Evolutionary conservation across 2,888 invertebrate genomes (phyloP).

Genomic region (Ametastegia equiseti): DNA sequence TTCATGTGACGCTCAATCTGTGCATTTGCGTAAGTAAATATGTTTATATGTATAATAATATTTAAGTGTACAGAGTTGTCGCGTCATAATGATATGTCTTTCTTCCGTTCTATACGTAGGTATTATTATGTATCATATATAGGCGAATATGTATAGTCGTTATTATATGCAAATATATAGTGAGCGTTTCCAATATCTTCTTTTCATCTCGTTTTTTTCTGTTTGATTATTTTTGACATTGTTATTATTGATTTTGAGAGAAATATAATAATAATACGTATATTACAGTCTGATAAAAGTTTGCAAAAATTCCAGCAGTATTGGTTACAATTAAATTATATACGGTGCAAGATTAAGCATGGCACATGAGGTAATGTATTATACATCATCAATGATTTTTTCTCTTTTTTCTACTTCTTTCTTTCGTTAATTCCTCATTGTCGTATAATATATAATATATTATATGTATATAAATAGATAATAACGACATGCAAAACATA

Average conservation of each 20-base stretch:
- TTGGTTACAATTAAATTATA: conserved; percentile 17
- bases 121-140: conserved; percentile 18
- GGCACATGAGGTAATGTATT: conserved; percentile 41
- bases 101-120: conserved; percentile 28
- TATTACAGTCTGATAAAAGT: conserved; percentile 13
- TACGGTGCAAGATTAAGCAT: conserved; percentile 41
- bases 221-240: conserved; percentile 30
- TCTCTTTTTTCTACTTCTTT: background rate
- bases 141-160: background rate
- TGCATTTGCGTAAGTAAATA: conserved; percentile 27
- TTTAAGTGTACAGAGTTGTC: conserved; percentile 39
- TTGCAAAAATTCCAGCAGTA: conserved; percentile 16
- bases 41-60: conserved; percentile 47
- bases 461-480: background rate
- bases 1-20: conserved; percentile 48
- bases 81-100: conserved; percentile 32
- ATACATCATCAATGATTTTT: background rate
- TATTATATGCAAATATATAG: conserved; percentile 7
- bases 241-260: conserved; percentile 32
- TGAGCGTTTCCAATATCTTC: conserved; percentile 34
- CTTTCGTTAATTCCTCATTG: background rate
- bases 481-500: conserved; percentile 35
- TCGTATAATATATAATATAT: background rate
- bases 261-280: background rate
- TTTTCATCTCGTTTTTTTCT: conserved; percentile 17